phyloP scores from a whole-genome alignment of 2,797 vertebrate species.

The Rhabdomys pumilio region DNA sequence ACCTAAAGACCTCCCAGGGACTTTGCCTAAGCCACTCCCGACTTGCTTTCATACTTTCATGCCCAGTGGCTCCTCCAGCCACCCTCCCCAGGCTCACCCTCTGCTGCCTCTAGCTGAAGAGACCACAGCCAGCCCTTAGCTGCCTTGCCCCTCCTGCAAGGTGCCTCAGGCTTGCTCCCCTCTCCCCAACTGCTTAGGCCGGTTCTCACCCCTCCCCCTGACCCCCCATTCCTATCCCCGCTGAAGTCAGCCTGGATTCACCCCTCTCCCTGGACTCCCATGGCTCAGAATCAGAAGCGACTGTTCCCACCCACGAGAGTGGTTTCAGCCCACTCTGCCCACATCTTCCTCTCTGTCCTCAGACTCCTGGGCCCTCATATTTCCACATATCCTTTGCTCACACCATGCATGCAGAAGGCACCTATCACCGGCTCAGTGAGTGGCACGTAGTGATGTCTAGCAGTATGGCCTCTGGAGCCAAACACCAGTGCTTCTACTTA shows the following conservation, averaged over 20 bases:
- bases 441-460: not conserved
- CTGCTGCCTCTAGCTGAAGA: not conserved
- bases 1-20: not conserved
- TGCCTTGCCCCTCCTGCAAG: not conserved
- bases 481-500: not conserved
- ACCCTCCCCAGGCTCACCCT: not conserved
- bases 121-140: not conserved
- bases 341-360: not conserved
- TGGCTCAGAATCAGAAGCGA: not conserved
- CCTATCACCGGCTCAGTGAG: accelerated
- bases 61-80: not conserved
- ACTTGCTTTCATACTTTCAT: not conserved
- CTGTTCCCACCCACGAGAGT: not conserved
- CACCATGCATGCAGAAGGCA: accelerated
- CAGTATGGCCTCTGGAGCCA: not conserved
- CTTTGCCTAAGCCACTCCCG: not conserved
- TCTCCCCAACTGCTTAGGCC: not conserved
- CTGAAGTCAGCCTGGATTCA: not conserved
- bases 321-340: not conserved
- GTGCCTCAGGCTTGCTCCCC: not conserved
- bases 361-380: not conserved
- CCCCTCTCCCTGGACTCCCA: too few relatives aligned
- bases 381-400: accelerated
- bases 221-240: not conserved
- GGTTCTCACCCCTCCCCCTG: not conserved